A percentile compares a stretch with the other conserved stretches of the same genome.
phyloP scores from a whole-genome alignment of 2,113 vertebrate species.

The Gobius niger region DNA sequence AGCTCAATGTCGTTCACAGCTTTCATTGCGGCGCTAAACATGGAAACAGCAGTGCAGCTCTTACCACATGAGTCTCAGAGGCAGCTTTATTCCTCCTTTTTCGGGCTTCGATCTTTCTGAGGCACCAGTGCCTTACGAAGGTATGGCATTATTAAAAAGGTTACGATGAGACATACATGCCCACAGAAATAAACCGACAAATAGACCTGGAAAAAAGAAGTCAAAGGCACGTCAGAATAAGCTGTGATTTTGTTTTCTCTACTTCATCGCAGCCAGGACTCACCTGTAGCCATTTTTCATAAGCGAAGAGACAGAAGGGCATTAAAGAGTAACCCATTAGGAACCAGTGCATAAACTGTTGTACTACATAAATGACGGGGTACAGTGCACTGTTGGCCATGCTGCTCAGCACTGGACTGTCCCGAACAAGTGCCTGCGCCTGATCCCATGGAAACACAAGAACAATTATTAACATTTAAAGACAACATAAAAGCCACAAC shows the following conservation, averaged over 20 bases:
- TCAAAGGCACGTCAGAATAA: slow-evolving; percentile 12
- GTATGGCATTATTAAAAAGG: slow-evolving; percentile 83
- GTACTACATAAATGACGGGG: slow-evolving; percentile 85
- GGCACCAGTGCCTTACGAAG: slow-evolving; percentile 87
- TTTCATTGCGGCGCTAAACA: too few relatives aligned
- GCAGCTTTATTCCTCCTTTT: slow-evolving; percentile 68
- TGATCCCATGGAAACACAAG: slow-evolving; percentile 57
- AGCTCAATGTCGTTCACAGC: background rate
- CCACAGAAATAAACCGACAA: slow-evolving; percentile 89
- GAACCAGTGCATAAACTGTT: slow-evolving; percentile 92
- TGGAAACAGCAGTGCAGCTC: background rate
- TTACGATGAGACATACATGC: slow-evolving; percentile 85
- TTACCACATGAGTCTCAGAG: slow-evolving; percentile 46
- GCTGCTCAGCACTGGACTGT: slow-evolving; percentile 80
- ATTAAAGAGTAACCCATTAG: slow-evolving; percentile 95
- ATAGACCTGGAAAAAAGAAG: slow-evolving; percentile 84
- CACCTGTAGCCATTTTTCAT: slow-evolving; percentile 96
- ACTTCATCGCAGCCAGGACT: background rate
- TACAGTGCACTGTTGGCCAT: slow-evolving; percentile 78
- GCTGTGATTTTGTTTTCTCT: too few relatives aligned
- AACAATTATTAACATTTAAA: background rate
- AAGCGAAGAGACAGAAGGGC: slow-evolving; percentile 93
- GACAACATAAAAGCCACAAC: background rate
- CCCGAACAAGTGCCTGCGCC: slow-evolving; percentile 79
- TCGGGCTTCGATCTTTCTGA: slow-evolving; percentile 69